phyloP scores from a whole-genome alignment of 92 coral and sea anemone genomes.

The Epizoanthus scotinus region DNA sequence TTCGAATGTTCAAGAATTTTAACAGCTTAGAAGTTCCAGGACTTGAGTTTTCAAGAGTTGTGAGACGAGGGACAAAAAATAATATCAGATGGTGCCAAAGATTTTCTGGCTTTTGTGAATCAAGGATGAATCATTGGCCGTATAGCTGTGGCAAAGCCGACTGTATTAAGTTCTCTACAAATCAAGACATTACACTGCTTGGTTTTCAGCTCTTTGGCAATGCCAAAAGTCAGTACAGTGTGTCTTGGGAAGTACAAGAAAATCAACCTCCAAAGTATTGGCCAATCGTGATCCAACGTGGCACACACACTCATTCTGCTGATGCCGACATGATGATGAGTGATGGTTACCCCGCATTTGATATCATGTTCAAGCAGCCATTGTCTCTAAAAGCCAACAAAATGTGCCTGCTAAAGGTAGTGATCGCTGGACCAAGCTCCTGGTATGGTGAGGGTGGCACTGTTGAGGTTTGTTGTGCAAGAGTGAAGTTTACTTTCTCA shows the following conservation, averaged over 20 bases:
- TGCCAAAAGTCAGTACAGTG: background rate
- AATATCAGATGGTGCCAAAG: background rate
- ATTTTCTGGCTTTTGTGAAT: background rate
- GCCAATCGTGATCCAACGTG: background rate
- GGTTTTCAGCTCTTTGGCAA: background rate
- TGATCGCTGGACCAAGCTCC: background rate
- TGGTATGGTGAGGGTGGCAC: constrained; percentile 6
- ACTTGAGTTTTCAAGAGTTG: background rate
- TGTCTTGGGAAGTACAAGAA: background rate
- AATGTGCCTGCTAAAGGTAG: background rate
- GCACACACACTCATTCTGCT: background rate
- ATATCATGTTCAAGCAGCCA: constrained; percentile 12
- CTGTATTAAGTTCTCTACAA: constrained; percentile 4
- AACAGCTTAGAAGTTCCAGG: constrained; percentile 26
- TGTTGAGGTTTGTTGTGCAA: background rate
- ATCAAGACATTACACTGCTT: background rate
- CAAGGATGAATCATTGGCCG: constrained; percentile 11
- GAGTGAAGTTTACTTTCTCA: constrained; percentile 9
- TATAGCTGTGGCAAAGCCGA: background rate
- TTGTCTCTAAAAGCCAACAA: constrained; percentile 3
- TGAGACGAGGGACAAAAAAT: background rate
- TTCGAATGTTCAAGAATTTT: constrained; percentile 6
- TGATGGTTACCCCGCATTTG: constrained; percentile 16
- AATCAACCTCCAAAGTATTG: background rate
- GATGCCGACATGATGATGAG: background rate